Evolutionary conservation across 2,797 vertebrate species (phyloP).

Genomic region (Forpus xanthops): DNA sequence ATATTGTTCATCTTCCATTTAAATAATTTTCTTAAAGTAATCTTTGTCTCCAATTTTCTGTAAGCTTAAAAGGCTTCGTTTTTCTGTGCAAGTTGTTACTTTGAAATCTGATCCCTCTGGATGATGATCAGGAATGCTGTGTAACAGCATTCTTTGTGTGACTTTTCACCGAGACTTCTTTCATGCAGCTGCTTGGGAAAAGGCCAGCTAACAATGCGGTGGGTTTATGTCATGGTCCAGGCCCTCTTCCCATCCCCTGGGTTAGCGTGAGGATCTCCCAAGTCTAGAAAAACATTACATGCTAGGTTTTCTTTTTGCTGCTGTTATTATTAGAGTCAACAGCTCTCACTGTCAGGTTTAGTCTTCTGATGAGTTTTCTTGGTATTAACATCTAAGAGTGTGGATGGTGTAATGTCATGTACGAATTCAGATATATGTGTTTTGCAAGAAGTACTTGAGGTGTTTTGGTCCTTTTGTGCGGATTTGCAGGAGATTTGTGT

Average conservation of each 20-base stretch:
- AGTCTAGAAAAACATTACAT: constrained; percentile 35
- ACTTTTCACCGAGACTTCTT: constrained; percentile 71
- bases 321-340: not conserved
- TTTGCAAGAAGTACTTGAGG: not conserved
- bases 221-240: constrained; percentile 55
- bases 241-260: constrained; percentile 1
- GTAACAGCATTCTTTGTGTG: constrained; percentile 74
- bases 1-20: not conserved
- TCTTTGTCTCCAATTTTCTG: not conserved
- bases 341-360: constrained; percentile 14
- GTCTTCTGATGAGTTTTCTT: not conserved
- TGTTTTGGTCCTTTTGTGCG: not conserved
- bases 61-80: constrained; percentile 1
- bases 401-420: not conserved
- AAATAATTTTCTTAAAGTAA: constrained; percentile 5
- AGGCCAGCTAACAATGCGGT: constrained; percentile 59
- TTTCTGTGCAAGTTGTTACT: constrained; percentile 42
- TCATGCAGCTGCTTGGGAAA: constrained; percentile 70
- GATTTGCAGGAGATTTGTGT: not conserved
- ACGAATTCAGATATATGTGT: rapidly evolving
- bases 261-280: constrained; percentile 16
- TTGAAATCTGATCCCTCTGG: constrained; percentile 73
- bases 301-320: not conserved
- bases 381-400: not conserved
- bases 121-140: constrained; percentile 73